A percentile compares a stretch with the other conserved stretches of the same genome.
These are phyloP conservation scores for Hermatobates lingyangjiaoensis DNA, from an alignment of 1,140 invertebrate species.

Conservation along the genomic window DNA sequence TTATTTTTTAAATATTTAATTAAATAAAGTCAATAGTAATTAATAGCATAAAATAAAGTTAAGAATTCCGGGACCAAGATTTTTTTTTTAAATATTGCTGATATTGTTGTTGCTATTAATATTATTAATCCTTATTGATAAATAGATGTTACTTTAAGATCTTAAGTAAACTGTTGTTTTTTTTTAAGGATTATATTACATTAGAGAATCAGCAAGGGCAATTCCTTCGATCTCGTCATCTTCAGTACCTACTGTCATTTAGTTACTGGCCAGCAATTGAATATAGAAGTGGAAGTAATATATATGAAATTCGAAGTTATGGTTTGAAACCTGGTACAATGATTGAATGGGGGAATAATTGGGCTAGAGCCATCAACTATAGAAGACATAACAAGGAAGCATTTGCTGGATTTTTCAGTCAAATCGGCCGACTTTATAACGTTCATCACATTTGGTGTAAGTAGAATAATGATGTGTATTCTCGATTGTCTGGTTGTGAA, in stretches of 20 bases:
- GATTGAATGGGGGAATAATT: constrained; percentile 99
- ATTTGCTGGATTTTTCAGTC: constrained; percentile 89
- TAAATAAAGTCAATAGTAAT: too few relatives aligned
- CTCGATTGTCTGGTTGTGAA: neutral
- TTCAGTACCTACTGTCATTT: constrained; percentile 80
- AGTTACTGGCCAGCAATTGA: constrained; percentile 73
- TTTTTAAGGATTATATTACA: constrained; percentile 49
- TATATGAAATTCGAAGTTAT: constrained; percentile 84
- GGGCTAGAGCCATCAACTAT: constrained; percentile 85
- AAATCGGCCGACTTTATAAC: constrained; percentile 86
- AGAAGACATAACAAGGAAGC: constrained; percentile 80
- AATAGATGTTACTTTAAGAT: too few relatives aligned
- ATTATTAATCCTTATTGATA: too few relatives aligned
- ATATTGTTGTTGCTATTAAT: too few relatives aligned
- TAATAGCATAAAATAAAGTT: too few relatives aligned
- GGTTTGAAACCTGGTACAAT: constrained; percentile 88
- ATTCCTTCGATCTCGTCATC: constrained; percentile 67
- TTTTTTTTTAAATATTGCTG: too few relatives aligned
- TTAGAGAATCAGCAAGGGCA: constrained; percentile 63
- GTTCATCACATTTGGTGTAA: constrained; percentile 98
- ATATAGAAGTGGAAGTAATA: constrained; percentile 50
- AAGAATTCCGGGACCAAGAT: too few relatives aligned
- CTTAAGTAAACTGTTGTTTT: constrained; percentile 3
- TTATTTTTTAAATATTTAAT: too few relatives aligned
- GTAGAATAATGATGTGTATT: constrained; percentile 21